These are phyloP conservation scores for Adelognathus sp. DNA, from an alignment of 2,888 invertebrate genomes.

Conservation along the genomic window DNA sequence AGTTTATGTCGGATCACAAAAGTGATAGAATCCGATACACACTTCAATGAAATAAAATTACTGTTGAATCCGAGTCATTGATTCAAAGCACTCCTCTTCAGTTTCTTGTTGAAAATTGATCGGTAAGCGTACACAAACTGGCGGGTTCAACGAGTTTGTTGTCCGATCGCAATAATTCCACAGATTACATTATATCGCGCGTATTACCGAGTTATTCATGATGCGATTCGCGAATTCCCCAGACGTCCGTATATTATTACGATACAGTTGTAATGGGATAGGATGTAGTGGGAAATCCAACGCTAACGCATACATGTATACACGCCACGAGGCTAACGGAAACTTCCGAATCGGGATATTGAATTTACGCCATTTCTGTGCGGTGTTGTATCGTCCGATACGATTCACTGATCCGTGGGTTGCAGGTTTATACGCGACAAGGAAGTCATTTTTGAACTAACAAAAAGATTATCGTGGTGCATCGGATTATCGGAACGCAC, in stretches of 20 bases:
- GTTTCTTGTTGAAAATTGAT: too few relatives aligned
- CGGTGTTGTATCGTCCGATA: conserved; percentile 70
- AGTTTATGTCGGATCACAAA: too few relatives aligned
- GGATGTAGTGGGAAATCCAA: not conserved
- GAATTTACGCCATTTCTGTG: conserved; percentile 80
- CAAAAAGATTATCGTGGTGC: conserved; percentile 79
- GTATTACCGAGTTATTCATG: conserved; percentile 1
- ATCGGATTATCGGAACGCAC: conserved; percentile 66
- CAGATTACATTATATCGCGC: not conserved
- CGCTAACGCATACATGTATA: not conserved
- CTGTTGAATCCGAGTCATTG: too few relatives aligned
- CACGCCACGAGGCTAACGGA: conserved; percentile 50
- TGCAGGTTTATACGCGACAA: conserved; percentile 63
- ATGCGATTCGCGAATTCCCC: not conserved
- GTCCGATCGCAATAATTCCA: too few relatives aligned
- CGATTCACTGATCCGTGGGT: conserved; percentile 66
- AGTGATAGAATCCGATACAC: too few relatives aligned
- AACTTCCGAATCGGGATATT: conserved; percentile 77
- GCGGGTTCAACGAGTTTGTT: too few relatives aligned
- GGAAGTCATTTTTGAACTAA: conserved; percentile 78
- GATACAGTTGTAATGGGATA: not conserved
- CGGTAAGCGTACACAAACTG: too few relatives aligned
- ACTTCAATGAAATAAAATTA: too few relatives aligned
- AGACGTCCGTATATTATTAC: conserved; percentile 10
- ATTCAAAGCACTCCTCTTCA: too few relatives aligned